Evolutionary conservation across 92 coral and sea anemone genomes (phyloP).

Genomic region (Epizoanthus ramosus): DNA sequence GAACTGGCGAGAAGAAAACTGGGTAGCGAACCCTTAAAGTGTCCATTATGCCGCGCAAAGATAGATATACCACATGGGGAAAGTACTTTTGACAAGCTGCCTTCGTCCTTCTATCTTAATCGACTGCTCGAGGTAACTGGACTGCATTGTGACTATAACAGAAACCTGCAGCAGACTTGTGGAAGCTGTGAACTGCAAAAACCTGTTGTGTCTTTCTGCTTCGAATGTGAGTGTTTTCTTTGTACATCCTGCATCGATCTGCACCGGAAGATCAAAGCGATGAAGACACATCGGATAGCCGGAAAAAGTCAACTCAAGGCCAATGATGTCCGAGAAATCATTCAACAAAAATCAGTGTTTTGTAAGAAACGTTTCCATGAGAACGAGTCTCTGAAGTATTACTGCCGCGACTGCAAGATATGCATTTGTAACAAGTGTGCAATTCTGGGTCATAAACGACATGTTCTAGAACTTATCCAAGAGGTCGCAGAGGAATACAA

Average conservation of each 20-base stretch:
- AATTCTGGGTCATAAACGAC: slow-evolving; percentile 53
- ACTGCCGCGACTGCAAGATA: slow-evolving; percentile 67
- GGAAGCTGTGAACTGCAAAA: slow-evolving; percentile 70
- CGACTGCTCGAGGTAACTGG: slow-evolving; percentile 66
- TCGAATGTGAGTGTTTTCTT: slow-evolving; percentile 74
- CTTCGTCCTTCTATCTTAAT: slow-evolving; percentile 72
- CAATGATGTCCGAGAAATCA: slow-evolving; percentile 60
- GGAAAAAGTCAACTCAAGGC: slow-evolving; percentile 60
- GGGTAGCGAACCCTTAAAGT: slow-evolving; percentile 46
- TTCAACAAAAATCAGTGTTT: slow-evolving; percentile 60
- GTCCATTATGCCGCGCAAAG: slow-evolving; percentile 67
- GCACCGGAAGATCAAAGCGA: slow-evolving; percentile 69
- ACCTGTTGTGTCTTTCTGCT: slow-evolving; percentile 71
- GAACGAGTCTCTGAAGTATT: slow-evolving; percentile 57
- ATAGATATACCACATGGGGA: slow-evolving; percentile 55
- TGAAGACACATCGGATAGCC: slow-evolving; percentile 62
- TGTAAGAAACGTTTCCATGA: slow-evolving; percentile 68
- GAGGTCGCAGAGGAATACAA: slow-evolving; percentile 64
- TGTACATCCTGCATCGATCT: slow-evolving; percentile 73
- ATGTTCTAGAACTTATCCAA: slow-evolving; percentile 50
- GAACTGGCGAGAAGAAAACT: slow-evolving; percentile 53
- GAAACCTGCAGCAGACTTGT: slow-evolving; percentile 64
- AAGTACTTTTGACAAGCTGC: slow-evolving; percentile 57
- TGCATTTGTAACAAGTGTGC: slow-evolving; percentile 79
- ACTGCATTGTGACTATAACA: slow-evolving; percentile 54